phyloP scores from a whole-genome alignment of 2,113 vertebrate genomes.

The Oxyura jamaicensis region DNA sequence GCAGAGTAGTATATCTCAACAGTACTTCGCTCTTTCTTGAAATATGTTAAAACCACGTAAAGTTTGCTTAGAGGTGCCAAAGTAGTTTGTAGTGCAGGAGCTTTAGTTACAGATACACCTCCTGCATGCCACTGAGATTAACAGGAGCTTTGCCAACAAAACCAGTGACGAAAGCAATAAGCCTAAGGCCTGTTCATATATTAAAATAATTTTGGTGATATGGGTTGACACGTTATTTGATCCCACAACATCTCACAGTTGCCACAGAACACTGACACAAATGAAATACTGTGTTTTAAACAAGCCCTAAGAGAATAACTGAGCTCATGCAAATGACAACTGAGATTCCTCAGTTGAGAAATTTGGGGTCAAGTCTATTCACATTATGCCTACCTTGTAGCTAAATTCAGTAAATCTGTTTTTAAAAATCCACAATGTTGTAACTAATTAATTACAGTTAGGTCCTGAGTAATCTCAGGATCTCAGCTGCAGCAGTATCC shows the following conservation, averaged over 20 bases:
- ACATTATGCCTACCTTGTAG: background rate
- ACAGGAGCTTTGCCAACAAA: background rate
- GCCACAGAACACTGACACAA: background rate
- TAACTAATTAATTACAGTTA: background rate
- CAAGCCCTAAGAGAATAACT: background rate
- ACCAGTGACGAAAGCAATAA: background rate
- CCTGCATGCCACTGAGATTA: background rate
- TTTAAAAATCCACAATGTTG: background rate
- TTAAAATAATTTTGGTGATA: background rate
- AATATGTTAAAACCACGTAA: background rate
- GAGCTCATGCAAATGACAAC: background rate
- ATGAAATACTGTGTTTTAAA: background rate
- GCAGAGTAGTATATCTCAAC: background rate
- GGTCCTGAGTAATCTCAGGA: background rate
- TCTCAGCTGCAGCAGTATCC: background rate
- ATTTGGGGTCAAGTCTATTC: background rate
- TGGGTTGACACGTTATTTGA: background rate
- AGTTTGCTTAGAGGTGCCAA: background rate
- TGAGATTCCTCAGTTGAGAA: background rate
- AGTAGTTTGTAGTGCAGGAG: background rate
- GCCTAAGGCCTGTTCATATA: background rate
- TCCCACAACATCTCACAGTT: background rate
- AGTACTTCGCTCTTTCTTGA: background rate
- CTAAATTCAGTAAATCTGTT: background rate
- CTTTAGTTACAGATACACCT: background rate